Percentiles rank a stretch among this genome's conserved stretches.
Evolutionary conservation across 2,797 vertebrate species (phyloP).

Genomic region (Arnoldichthys spilopterus): DNA sequence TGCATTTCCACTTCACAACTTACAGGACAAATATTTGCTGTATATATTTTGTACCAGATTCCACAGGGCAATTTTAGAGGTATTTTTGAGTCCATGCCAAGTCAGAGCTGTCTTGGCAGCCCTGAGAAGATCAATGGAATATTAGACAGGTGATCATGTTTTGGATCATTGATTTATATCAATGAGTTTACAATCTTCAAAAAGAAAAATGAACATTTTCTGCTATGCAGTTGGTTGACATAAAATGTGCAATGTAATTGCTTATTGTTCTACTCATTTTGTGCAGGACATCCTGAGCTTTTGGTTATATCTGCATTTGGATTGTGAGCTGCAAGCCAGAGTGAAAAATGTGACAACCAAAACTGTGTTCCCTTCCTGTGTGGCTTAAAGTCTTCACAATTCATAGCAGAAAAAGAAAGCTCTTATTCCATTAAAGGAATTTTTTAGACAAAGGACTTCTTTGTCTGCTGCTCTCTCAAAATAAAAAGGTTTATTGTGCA

Average conservation of each 20-base stretch:
- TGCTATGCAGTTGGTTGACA: neutral
- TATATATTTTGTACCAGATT: no score
- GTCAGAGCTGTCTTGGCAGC: no score
- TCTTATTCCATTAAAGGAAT: neutral
- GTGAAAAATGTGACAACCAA: neutral
- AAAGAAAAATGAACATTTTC: neutral
- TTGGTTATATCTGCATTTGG: neutral
- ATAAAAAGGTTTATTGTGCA: neutral
- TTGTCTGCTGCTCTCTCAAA: neutral
- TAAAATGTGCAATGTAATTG: neutral
- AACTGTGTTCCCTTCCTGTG: neutral
- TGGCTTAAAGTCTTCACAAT: neutral
- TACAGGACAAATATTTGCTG: no score
- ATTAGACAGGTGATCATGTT: no score
- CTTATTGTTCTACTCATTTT: neutral
- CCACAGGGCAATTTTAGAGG: no score
- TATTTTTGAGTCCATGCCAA: no score
- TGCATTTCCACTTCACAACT: no score
- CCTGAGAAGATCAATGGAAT: no score
- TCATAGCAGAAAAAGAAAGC: neutral
- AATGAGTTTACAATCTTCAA: no score
- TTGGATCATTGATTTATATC: no score
- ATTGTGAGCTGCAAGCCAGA: neutral
- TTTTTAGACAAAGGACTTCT: neutral
- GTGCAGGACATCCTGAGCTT: neutral